These are phyloP conservation scores for Asteroscopus sphinx DNA, from an alignment of 2,888 invertebrate genomes.

Conservation along the genomic window DNA sequence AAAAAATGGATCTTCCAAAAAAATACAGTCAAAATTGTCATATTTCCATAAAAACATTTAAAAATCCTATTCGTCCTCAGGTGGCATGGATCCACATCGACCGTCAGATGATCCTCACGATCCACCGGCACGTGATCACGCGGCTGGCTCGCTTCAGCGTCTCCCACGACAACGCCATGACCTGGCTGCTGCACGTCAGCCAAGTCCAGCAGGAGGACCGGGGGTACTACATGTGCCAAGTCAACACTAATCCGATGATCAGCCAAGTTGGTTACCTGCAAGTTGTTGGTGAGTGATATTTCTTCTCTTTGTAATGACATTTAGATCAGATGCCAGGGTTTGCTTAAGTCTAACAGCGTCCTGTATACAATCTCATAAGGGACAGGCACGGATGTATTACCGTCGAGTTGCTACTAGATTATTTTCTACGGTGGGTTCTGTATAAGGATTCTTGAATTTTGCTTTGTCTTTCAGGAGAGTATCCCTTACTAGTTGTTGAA, in stretches of 20 bases:
- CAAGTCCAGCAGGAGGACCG: slow-evolving; percentile 97
- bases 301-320: no score
- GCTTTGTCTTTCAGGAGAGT: no score
- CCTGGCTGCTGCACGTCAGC: slow-evolving; percentile 97
- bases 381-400: no score
- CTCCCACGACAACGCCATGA: slow-evolving; percentile 97
- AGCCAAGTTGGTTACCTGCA: slow-evolving; percentile 98
- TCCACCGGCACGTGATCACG: slow-evolving; percentile 97
- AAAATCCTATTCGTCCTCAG: slow-evolving; percentile 80
- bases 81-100: slow-evolving; percentile 99
- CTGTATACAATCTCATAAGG: no score
- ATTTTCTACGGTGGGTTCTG: no score
- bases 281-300: slow-evolving; percentile 94
- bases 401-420: no score
- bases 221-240: slow-evolving; percentile 97
- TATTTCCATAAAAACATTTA: neutral
- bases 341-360: no score
- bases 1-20: no score
- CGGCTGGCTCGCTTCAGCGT: slow-evolving; percentile 97
- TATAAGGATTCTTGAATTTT: no score
- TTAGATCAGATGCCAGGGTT: no score
- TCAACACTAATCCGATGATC: slow-evolving; percentile 98
- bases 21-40: no score
- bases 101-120: slow-evolving; percentile 97
- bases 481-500: no score